Evolutionary conservation across 2,888 invertebrate genomes (phyloP).

Genomic region (Alentia gelatinosa): DNA sequence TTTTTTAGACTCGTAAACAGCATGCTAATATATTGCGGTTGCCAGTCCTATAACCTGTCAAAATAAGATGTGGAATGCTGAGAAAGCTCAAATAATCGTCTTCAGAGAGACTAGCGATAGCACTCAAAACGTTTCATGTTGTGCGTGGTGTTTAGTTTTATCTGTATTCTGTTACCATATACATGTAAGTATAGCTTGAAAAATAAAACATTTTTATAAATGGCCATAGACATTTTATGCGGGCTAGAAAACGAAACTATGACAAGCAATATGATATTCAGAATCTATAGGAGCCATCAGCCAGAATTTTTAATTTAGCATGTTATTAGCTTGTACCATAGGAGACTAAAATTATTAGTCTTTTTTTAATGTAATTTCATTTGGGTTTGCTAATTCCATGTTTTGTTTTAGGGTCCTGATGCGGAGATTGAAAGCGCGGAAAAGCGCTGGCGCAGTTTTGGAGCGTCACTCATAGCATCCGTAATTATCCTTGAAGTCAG

Average conservation of each 20-base stretch:
- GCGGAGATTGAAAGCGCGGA: background rate
- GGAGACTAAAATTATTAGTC: background rate
- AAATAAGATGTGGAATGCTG: no score
- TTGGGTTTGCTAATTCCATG: background rate
- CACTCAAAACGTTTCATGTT: no score
- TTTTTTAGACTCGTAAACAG: no score
- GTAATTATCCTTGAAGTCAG: background rate
- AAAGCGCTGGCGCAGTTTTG: background rate
- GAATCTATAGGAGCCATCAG: background rate
- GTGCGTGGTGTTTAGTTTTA: no score
- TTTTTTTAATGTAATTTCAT: background rate
- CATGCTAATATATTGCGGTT: no score
- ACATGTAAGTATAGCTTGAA: no score
- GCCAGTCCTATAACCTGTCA: no score
- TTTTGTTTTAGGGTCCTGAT: slow-evolving; percentile 6
- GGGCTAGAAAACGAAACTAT: background rate
- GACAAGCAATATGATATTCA: background rate
- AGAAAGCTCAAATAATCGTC: no score
- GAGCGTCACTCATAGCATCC: background rate
- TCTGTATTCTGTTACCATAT: no score
- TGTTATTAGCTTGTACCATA: background rate
- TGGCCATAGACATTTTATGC: background rate
- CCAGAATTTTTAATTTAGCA: background rate
- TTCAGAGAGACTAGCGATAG: no score
- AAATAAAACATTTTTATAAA: no score